phyloP scores from a whole-genome alignment of 2,113 vertebrate species.

The Caretta caretta region DNA sequence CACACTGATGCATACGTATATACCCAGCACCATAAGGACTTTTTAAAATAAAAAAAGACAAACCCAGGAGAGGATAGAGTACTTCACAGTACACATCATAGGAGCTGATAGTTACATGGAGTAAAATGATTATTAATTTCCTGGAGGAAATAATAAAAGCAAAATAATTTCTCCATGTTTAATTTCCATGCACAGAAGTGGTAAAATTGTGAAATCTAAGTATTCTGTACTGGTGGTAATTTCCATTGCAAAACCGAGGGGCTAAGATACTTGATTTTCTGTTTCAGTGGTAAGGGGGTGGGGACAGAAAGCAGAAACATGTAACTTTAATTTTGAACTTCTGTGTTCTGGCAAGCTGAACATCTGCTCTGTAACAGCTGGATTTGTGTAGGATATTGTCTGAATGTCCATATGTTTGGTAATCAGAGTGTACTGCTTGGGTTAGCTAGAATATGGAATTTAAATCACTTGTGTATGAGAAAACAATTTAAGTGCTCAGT shows the following conservation, averaged over 20 bases:
- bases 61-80: not conserved
- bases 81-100: not conserved
- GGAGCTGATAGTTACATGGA: not conserved
- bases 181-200: not conserved
- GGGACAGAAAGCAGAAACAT: not conserved
- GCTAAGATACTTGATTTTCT: not conserved
- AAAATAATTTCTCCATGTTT: not conserved
- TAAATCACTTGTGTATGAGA: accelerated
- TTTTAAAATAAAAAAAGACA: not conserved
- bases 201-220: conserved; percentile 24
- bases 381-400: not conserved
- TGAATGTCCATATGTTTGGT: accelerated
- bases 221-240: not conserved
- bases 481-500: not conserved
- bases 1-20: not conserved
- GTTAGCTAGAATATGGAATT: not conserved
- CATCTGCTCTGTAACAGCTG: accelerated
- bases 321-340: not conserved
- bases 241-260: conserved; percentile 1
- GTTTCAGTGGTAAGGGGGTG: not conserved
- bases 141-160: not conserved
- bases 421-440: not conserved
- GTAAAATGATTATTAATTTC: not conserved
- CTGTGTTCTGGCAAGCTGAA: not conserved
- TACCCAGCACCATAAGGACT: not conserved